Evolutionary conservation across 2,797 vertebrate species (phyloP), one percentile per base, ranked within the genome.

Genomic region (Artibeus lituratus): DNA sequence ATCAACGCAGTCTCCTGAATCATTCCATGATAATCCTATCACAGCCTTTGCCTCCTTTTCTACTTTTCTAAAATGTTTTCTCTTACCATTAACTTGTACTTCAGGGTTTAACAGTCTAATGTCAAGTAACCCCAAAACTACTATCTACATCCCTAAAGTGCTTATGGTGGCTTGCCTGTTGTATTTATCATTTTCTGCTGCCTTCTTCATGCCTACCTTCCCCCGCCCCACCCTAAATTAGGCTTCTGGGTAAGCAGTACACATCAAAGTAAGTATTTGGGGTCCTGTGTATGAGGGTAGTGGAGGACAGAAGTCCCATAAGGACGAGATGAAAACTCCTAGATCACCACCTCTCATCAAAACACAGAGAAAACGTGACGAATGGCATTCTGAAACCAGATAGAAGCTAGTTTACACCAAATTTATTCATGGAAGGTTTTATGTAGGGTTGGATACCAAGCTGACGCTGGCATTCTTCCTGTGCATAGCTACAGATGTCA

Each of bases 291-390:
- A 12, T 55, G 65, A 29, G 12, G 12, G 16, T n/a, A 21, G 39
- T 29, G 0, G 39, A 84, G 35, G 32, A 47, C 24, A 57, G 76
- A 93, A 77, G 37, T 47, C 32, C 26, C 29, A 90, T 32, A 86
- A 83, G 76, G 35, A 88, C 76, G 57, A 94, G 18, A 80, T n/a
- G 88, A 92, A 95, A 96, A 37, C 35, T 37, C 74, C 57, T 55
- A 87, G 18, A 29, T 87, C 53, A 82, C 42, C 7, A 78, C 35
- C 19, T 91, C 29, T 92, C 32, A 93, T 84, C 12, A 80, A 88
- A 88, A 88, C 69, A 67, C 5, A 82, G 26, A 39, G 37, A 94
- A 74, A 76, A 47, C n/a, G 1, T 69, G 10, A 95, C 85, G 22
- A 70, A 95, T 86, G 9, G 3, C 3, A 4, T 73, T 76, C 37